These are phyloP conservation scores for Tetraodon nigroviridis DNA, from an alignment of 2,113 vertebrate species.

Conservation along the genomic window DNA sequence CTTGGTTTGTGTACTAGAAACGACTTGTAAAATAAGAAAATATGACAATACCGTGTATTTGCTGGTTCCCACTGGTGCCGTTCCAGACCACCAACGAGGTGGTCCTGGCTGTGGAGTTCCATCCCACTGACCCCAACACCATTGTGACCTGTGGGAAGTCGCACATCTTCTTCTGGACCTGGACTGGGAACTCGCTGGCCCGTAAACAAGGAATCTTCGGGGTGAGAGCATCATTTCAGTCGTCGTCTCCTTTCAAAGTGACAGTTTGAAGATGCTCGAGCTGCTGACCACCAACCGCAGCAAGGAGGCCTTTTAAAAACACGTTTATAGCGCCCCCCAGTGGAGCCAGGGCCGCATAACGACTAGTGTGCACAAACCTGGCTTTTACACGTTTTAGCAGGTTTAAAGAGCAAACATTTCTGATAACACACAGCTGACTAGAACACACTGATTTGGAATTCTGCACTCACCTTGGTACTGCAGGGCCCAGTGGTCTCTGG, in stretches of 20 bases:
- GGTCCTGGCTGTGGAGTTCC: slow-evolving; percentile 92
- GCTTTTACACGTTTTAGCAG: too few relatives aligned
- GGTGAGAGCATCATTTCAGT: slow-evolving; percentile 68
- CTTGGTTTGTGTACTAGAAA: neutral
- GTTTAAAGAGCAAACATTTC: too few relatives aligned
- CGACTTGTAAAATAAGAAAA: too few relatives aligned
- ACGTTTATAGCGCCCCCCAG: too few relatives aligned
- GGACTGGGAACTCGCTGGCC: slow-evolving; percentile 87
- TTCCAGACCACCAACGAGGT: slow-evolving; percentile 76
- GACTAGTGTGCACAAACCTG: too few relatives aligned
- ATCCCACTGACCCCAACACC: slow-evolving; percentile 89
- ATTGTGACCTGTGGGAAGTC: slow-evolving; percentile 98
- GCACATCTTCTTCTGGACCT: slow-evolving; percentile 99
- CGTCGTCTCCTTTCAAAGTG: neutral
- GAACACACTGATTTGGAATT: too few relatives aligned
- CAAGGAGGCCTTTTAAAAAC: too few relatives aligned
- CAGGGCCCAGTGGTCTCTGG: neutral
- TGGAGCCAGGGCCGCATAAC: too few relatives aligned
- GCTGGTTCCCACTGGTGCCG: neutral
- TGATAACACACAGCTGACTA: too few relatives aligned
- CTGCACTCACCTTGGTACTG: too few relatives aligned
- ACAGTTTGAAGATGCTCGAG: too few relatives aligned
- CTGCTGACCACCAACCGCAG: too few relatives aligned
- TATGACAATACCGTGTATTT: neutral
- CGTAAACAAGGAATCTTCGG: slow-evolving; percentile 98